A percentile compares a stretch with the other conserved stretches of the same genome.
Conservation (phyloP, 2,113 vertebrate species). For the Labeo catla region DNA sequence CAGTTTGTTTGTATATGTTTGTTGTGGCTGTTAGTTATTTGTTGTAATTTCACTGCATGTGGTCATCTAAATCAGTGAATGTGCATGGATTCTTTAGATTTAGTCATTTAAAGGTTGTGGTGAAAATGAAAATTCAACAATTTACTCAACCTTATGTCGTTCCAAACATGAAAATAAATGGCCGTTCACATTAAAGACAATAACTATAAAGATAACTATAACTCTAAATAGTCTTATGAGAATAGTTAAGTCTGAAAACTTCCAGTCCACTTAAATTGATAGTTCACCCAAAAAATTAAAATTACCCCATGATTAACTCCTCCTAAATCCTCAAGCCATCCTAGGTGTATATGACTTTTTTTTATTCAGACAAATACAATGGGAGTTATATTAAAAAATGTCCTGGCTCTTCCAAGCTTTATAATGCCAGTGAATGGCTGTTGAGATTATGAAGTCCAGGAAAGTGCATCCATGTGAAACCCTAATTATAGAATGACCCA, state of each 20-base stretch:
- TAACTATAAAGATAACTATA: background rate
- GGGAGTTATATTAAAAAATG: too few species aligned
- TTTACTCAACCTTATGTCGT: background rate
- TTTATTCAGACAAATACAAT: too few species aligned
- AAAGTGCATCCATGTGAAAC: too few species aligned
- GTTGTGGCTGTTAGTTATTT: constrained; percentile 49
- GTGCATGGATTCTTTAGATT: background rate
- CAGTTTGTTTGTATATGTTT: constrained; percentile 51
- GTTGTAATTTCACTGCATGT: background rate
- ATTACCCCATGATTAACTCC: too few species aligned
- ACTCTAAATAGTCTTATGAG: background rate
- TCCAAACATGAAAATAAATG: background rate
- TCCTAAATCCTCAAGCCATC: too few species aligned
- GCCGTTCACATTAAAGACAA: background rate
- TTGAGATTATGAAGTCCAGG: too few species aligned
- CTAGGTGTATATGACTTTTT: too few species aligned
- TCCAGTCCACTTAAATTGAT: too few species aligned
- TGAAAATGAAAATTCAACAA: background rate
- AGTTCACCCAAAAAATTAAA: too few species aligned
- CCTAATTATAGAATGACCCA: too few species aligned
- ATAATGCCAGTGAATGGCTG: too few species aligned
- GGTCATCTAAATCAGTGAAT: background rate
- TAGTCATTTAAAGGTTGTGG: background rate
- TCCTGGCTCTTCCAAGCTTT: too few species aligned
- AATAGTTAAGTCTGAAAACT: background rate